Base-by-base conservation (phyloP, 2,797 vertebrate species). In the Neosilurus mollespiculum region DNA sequence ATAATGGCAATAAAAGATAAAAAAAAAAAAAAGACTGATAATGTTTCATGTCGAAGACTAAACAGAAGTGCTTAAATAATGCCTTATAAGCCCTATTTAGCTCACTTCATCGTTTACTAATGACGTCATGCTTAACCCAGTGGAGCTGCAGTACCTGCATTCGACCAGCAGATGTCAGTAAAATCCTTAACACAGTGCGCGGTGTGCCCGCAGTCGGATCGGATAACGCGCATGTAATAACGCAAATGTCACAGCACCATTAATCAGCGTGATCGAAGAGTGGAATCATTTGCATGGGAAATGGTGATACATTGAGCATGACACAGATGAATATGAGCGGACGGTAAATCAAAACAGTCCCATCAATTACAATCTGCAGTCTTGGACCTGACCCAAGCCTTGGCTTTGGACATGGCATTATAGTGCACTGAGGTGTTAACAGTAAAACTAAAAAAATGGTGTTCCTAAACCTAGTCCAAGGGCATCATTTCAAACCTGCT, bases 251-350 rank as follows among this genome's bases (percentile, higher is more conserved):
- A 91, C 81, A 82, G 87, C 85, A 88, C 84, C 91, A 93, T 95
- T 94, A 92, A 95, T 95, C 91, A 94, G 91, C 91, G 90, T 90
- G 91, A 88, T 93, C 85, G 90, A 87, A 69, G 80, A 90, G 88
- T 84, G 88, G 89, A 78, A 91, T 91, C 91, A 94, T 94, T 93
- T 93, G 90, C 91, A 90, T 90, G 87, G 90, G 92, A 93, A 92
- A 94, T 91, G 92, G 91, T 92, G 90, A 93, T 93, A 93, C 92
- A 93, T 92, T 83, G 92, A 92, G 92, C 93, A 87, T 90, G 92
- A 93, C 94, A 91, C 88, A 94, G 93, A 94, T 90, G 84, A 91
- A 94, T 93, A 90, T 90, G 90, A 90, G 90, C 82, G 87, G 89
- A 88, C 87, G 72, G 89, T 91, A 86, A 89, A 91, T 92, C 88